A percentile compares a stretch with the other conserved stretches of the same genome.
These are phyloP conservation scores for Eupeodes latifasciatus DNA, from an alignment of 2,888 invertebrate genomes.

Conservation along the genomic window DNA sequence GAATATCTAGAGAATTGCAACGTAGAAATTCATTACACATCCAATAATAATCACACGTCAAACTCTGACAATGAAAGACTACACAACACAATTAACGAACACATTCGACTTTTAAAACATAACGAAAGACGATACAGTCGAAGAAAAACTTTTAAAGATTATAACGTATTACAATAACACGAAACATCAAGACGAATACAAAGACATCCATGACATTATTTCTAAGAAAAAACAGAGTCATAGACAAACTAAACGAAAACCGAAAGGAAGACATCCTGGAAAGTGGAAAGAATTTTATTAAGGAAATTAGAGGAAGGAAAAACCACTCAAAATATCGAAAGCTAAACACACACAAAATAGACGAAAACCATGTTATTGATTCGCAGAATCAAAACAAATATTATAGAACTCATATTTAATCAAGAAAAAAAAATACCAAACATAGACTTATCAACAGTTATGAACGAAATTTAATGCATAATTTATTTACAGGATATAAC, in stretches of 20 bases:
- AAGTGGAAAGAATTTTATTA: slow-evolving; percentile 31
- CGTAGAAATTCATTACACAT: background rate
- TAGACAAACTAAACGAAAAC: slow-evolving; percentile 11
- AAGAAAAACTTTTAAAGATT: background rate
- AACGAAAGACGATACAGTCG: background rate
- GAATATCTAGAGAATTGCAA: background rate
- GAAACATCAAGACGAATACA: slow-evolving; percentile 35
- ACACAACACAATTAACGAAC: background rate
- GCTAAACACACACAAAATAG: background rate
- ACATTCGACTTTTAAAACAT: background rate
- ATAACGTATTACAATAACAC: background rate
- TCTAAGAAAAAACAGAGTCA: background rate
- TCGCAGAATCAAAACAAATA: background rate
- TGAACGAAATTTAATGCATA: too few relatives aligned
- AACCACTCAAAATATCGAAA: background rate
- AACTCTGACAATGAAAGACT: background rate
- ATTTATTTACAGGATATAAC: too few relatives aligned
- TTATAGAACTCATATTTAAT: background rate
- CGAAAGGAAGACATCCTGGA: background rate
- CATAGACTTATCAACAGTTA: background rate
- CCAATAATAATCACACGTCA: background rate
- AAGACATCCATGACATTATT: slow-evolving; percentile 30
- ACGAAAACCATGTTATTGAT: background rate
- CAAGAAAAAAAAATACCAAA: background rate
- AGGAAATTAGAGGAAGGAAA: background rate